Conservation (phyloP, 2,113 vertebrate genomes). For the Rhodinocichla rosea region DNA sequence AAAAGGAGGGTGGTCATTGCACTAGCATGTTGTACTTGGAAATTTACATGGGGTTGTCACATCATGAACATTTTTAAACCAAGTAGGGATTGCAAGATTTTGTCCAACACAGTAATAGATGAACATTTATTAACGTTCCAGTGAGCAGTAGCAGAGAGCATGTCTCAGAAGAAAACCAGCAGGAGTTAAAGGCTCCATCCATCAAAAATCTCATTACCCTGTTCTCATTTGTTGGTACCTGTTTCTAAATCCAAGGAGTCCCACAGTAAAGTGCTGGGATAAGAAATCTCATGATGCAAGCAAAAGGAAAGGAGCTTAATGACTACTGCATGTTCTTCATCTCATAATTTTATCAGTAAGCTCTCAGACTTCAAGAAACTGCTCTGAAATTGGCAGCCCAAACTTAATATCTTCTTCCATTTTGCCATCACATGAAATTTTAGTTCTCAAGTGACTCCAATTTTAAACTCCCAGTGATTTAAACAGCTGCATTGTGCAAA, state of each 20-base stretch:
- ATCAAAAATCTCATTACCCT: neutral
- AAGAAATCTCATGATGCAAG: neutral
- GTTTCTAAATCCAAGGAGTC: neutral
- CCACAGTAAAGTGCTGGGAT: neutral
- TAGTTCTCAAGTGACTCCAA: neutral
- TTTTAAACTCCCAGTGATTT: slow-evolving; percentile 46
- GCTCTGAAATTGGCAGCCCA: slow-evolving; percentile 17
- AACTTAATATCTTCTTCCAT: slow-evolving; percentile 24
- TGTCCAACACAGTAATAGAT: neutral
- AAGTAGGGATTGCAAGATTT: neutral
- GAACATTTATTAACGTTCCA: neutral
- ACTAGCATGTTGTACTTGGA: neutral
- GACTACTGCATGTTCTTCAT: neutral
- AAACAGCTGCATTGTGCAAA: slow-evolving; percentile 30
- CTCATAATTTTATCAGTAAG: neutral
- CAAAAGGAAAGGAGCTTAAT: neutral
- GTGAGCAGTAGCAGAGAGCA: neutral
- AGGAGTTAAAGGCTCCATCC: neutral
- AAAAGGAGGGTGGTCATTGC: neutral
- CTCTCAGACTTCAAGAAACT: slow-evolving; percentile 17
- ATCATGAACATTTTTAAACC: neutral
- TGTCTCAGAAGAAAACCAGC: neutral
- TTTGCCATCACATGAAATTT: slow-evolving; percentile 28
- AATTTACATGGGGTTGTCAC: neutral
- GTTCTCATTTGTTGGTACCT: neutral